Base-by-base conservation (phyloP, 2,888 invertebrate species). In the Apodemia duryi region DNA sequence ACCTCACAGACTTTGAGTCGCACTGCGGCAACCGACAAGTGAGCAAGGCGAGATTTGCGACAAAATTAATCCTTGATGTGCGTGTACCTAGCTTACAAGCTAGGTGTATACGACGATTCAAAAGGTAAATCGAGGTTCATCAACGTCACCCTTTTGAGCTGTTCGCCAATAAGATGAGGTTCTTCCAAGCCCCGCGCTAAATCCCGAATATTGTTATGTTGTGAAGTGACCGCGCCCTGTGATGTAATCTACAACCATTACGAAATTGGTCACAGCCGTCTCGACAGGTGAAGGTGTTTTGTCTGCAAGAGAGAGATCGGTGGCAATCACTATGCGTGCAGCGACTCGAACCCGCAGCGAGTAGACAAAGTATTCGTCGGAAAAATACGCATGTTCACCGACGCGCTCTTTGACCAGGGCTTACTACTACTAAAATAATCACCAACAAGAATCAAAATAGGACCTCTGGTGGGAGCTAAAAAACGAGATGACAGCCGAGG, bases 81-180 rank as follows among this genome's bases (percentile, higher is more conserved):
- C 35, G 38, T 35, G 6, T 38, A 61, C 38, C 35, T 61, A 38
- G 61, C 61, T n/a, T 61, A 35, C 38, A 29, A 32, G 38, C n/a
- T 43, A 43, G 43, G 43, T 43, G 10, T 43, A 43, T 43, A 43
- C 6, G 61, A 61, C 6, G 61, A 61, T 5, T 35, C 35, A 2
- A 43, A 38, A 38, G 28, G 61, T 1, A 61, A 61, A 43, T n/a
- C 61, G 11, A 41, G 21, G 7, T 61, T 61, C 21, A 38, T 35
- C 7, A 38, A 61, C 9, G 61, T 61, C 9, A 61, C 61, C 41
- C 13, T 61, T n/a, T 61, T 61, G 61, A 61, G 61, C n/a, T 61
- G 61, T 9, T 28, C 41, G 41, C 61, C 61, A 28, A 13, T 54
- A 54, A 28, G 61, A 38, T 9, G 41, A 43, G 21, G 38, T 21